These are phyloP conservation scores for Pygocentrus nattereri DNA, from an alignment of 2,797 vertebrate genomes.

Conservation along the genomic window DNA sequence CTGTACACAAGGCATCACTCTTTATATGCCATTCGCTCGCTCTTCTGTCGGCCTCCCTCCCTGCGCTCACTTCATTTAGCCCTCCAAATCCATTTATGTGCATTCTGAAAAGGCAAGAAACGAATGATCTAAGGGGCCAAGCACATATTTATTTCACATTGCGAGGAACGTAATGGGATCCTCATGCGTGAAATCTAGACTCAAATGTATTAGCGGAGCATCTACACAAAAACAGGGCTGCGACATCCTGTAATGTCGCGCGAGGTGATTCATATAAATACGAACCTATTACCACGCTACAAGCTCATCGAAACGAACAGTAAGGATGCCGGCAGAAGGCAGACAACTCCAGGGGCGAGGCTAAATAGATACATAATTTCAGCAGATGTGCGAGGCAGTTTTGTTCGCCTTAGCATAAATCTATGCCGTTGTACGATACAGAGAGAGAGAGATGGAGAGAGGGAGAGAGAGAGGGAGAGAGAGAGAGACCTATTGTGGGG, in stretches of 20 bases:
- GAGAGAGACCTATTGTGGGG: slow-evolving; percentile 69
- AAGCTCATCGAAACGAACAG: slow-evolving; percentile 71
- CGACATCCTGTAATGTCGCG: slow-evolving; percentile 56
- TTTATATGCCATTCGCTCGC: slow-evolving; percentile 47
- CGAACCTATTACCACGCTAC: slow-evolving; percentile 70
- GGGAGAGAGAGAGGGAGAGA: slow-evolving; percentile 56
- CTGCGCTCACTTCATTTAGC: slow-evolving; percentile 66
- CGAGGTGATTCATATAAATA: slow-evolving; percentile 68
- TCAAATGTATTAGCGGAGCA: slow-evolving; percentile 69
- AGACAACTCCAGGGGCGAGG: slow-evolving; percentile 70
- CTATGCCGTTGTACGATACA: slow-evolving; percentile 38
- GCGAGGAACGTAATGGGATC: slow-evolving; percentile 68
- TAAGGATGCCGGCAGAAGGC: slow-evolving; percentile 55
- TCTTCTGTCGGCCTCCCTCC: slow-evolving; percentile 43
- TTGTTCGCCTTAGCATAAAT: slow-evolving; percentile 64
- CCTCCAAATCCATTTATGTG: slow-evolving; percentile 65
- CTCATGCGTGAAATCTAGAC: slow-evolving; percentile 75
- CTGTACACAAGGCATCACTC: slow-evolving; percentile 28
- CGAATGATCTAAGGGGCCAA: slow-evolving; percentile 66
- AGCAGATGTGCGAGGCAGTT: slow-evolving; percentile 71
- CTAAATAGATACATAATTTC: slow-evolving; percentile 74
- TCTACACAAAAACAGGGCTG: slow-evolving; percentile 55
- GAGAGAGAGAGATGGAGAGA: slow-evolving; percentile 3
- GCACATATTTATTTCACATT: slow-evolving; percentile 75
- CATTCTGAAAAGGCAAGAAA: slow-evolving; percentile 53